phyloP scores from a whole-genome alignment of 2,888 invertebrate genomes.

The Julus scandinavius region DNA sequence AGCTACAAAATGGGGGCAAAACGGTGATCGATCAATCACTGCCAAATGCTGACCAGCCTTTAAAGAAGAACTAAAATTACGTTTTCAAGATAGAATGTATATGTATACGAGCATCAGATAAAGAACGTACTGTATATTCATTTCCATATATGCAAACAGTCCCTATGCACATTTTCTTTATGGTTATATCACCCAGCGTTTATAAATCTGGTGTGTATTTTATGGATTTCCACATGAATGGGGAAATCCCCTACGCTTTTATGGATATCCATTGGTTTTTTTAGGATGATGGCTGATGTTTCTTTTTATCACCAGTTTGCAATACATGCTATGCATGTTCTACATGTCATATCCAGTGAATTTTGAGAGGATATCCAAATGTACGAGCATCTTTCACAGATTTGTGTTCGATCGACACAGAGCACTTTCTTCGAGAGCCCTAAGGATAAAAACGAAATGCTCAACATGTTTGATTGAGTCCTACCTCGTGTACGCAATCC shows the following conservation, averaged over 20 bases:
- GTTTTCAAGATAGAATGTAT: too few relatives aligned
- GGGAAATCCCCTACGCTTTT: background rate
- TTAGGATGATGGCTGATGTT: background rate
- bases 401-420: background rate
- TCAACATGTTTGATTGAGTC: background rate
- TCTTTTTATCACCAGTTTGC: background rate
- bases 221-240: conserved; percentile 5
- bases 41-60: conserved; percentile 22
- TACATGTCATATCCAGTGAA: background rate
- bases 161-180: background rate
- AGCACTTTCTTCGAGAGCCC: background rate
- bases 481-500: background rate
- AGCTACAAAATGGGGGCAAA: background rate
- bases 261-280: background rate
- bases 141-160: background rate
- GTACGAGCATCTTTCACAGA: background rate
- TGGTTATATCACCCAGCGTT: background rate
- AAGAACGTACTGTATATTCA: background rate
- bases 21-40: conserved; percentile 39
- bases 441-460: background rate
- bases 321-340: background rate
- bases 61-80: background rate
- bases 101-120: background rate
- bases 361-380: background rate
- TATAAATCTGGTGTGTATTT: background rate